phyloP scores from a whole-genome alignment of 2,888 invertebrate species.

The Nomada lathburiana region DNA sequence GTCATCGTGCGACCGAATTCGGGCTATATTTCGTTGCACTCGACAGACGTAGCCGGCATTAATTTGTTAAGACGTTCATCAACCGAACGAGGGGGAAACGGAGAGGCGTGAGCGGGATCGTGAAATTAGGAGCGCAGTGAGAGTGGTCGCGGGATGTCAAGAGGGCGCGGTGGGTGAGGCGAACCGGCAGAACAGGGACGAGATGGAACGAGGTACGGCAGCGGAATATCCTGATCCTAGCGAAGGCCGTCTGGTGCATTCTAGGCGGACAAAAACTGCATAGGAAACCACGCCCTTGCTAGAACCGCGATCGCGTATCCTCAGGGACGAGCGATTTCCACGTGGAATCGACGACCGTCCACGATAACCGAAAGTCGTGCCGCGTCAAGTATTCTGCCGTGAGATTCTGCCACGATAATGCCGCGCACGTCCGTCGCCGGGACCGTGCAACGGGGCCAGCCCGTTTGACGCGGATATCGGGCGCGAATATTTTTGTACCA shows the following conservation, averaged over 20 bases:
- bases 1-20: not conserved
- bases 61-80: not conserved
- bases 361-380: not conserved
- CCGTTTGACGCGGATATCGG: not conserved
- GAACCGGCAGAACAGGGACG: conserved; percentile 22
- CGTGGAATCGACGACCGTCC: conserved; percentile 25
- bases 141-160: conserved; percentile 37
- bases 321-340: conserved; percentile 77
- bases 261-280: conserved; percentile 81
- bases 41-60: not conserved
- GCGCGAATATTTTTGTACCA: not conserved
- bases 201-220: conserved; percentile 29
- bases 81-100: not conserved
- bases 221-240: conserved; percentile 80
- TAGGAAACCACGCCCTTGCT: conserved; percentile 83
- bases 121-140: conserved; percentile 48
- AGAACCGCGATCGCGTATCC: conserved; percentile 75
- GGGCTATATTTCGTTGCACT: not conserved
- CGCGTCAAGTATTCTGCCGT: too few species aligned
- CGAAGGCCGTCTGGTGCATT: conserved; percentile 83
- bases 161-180: conserved; percentile 49
- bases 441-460: not conserved
- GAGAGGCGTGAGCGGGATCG: not conserved
- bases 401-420: too few species aligned
- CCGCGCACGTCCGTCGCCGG: too few species aligned